Evolutionary conservation across 2,113 vertebrate species (phyloP), one percentile per base, ranked within the genome.

Genomic region (Athene noctua): DNA sequence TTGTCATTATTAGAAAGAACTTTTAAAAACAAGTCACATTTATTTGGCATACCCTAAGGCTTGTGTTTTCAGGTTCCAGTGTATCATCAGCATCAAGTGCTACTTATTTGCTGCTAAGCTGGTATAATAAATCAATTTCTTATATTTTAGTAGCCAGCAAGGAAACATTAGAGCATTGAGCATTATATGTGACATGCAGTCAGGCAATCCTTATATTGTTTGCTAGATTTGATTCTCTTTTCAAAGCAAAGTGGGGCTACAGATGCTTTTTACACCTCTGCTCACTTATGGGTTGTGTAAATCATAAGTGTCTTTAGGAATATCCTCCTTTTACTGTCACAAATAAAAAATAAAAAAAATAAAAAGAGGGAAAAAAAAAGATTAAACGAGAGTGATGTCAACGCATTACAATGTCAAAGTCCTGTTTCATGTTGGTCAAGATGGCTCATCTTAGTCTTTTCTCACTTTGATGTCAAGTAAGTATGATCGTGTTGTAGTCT

Each of bases 351-450:
- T 4, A 26, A 4, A 23, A 36, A 13, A 26, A 2, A 23, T 17
- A 8, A 13, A 52, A 32, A 38, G 13, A 62, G 59, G 47, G 36
- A 16, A 15, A 61, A 80, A 74, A 68, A 77, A 52, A 61, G 62
- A 95, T 95, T 93, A 90, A 90, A 71, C 6, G 6, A 55, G 38
- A 90, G 32, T 22, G 49, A 75, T 86, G 87, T 55, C 65, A 72
- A 34, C 40, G 61, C 29, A 86, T 80, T 71, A 86, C 42, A 87
- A 58, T 91, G 86, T 96, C 94, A 88, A 96, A 93, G 83, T 77
- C 71, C 82, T 77, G 42, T 95, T 98, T 98, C 84, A 95, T 94
- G 77, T 92, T 87, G 94, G 89, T 92, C 92, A 93, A 59, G 49
- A 75, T 52, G 63, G 86, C 74, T 96, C 94, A 78, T 88, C 77